A percentile compares a stretch with the other conserved stretches of the same genome.
Conservation (phyloP, 2,113 vertebrate genomes). For the Salvelinus alpinus region DNA sequence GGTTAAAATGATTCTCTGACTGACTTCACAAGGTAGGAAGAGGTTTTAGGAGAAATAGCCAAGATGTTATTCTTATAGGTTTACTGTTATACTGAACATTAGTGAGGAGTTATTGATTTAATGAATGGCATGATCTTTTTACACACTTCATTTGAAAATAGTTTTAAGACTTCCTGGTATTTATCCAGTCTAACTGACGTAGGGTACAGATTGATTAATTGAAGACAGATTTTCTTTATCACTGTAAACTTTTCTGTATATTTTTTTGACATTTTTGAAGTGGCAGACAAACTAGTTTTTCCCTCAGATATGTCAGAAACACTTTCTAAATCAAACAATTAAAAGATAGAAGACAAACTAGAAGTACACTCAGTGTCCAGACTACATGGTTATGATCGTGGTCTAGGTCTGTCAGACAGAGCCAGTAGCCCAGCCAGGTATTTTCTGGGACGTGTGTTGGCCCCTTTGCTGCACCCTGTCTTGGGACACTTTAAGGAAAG, state of each 20-base stretch:
- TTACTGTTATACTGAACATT: not conserved
- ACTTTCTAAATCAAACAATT: no score
- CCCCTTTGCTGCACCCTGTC: constrained; percentile 10
- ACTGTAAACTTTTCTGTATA: no score
- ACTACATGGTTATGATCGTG: not conserved
- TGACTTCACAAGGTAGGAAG: not conserved
- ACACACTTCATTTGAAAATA: not conserved
- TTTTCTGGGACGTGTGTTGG: not conserved
- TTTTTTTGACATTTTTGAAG: no score
- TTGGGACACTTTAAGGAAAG: constrained; percentile 20
- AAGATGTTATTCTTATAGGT: not conserved
- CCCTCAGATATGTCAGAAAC: no score
- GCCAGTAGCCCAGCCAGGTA: not conserved
- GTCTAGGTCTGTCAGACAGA: not conserved
- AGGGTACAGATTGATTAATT: not conserved
- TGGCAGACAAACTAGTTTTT: no score
- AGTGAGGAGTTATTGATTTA: not conserved
- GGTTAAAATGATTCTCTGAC: not conserved
- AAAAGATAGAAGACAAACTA: no score
- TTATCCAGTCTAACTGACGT: not conserved
- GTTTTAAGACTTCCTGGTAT: no score
- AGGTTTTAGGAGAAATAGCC: not conserved
- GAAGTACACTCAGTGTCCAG: not conserved
- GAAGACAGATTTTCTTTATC: not conserved
- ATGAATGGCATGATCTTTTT: not conserved